phyloP scores from a whole-genome alignment of 2,888 invertebrate species.

The Leucophenga maculata region DNA sequence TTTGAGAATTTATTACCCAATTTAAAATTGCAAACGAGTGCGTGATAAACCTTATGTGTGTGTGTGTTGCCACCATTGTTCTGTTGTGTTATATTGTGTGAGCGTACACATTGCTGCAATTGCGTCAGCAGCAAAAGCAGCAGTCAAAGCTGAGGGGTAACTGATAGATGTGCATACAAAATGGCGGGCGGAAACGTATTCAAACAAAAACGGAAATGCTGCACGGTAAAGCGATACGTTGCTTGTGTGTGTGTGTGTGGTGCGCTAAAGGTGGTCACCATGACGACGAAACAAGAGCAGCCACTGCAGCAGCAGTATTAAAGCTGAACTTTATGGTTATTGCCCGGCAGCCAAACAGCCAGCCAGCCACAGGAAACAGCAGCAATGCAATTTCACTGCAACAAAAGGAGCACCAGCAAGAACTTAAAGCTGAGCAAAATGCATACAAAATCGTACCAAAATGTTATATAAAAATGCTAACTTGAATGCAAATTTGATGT shows the following conservation, averaged over 20 bases:
- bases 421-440: too few species aligned
- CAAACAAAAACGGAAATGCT: neutral
- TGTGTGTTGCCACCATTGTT: constrained; percentile 4
- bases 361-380: neutral
- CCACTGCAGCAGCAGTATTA: constrained; percentile 1
- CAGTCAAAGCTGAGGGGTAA: neutral
- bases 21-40: constrained; percentile 67
- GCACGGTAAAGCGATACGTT: neutral
- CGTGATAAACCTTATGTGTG: constrained; percentile 57
- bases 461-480: too few species aligned
- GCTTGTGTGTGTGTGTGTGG: neutral
- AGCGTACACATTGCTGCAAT: constrained; percentile 7
- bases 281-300: neutral
- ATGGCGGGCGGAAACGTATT: neutral
- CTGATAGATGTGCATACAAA: neutral
- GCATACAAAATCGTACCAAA: too few species aligned
- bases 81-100: constrained; percentile 1
- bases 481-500: too few species aligned
- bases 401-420: too few species aligned
- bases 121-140: constrained; percentile 8
- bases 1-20: constrained; percentile 65
- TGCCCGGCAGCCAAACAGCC: neutral
- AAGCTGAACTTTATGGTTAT: constrained; percentile 28
- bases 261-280: too few species aligned
- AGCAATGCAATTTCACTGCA: constrained; percentile 13